phyloP scores from a whole-genome alignment of 2,113 vertebrate species.

The Choloepus hoffmanni region DNA sequence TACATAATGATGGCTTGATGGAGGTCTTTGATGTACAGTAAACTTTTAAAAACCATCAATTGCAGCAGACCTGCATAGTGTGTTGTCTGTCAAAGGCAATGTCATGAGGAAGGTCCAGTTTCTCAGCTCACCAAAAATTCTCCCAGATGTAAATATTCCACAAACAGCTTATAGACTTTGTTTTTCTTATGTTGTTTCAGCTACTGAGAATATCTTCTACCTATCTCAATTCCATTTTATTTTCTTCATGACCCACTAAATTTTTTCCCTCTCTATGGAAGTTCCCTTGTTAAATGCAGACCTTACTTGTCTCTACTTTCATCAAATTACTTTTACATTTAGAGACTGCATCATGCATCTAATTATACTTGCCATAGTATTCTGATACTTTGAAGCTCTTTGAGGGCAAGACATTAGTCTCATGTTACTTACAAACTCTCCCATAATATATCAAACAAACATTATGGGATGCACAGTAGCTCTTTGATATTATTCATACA shows the following conservation, averaged over 20 bases:
- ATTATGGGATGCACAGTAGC: neutral
- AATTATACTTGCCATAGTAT: neutral
- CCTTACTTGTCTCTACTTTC: neutral
- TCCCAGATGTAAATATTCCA: neutral
- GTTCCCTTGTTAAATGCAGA: neutral
- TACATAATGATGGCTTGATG: neutral
- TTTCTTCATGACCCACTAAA: neutral
- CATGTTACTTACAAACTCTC: neutral
- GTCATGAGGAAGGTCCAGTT: fast-evolving
- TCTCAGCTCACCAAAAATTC: neutral
- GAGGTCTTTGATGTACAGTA: neutral
- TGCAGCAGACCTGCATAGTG: neutral
- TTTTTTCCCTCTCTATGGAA: neutral
- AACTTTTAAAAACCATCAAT: neutral
- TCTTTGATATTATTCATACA: neutral
- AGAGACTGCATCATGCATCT: neutral
- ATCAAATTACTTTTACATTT: slow-evolving; percentile 10
- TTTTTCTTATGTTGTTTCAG: neutral
- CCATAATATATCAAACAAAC: neutral
- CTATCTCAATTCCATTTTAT: neutral
- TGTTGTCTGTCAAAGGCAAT: neutral
- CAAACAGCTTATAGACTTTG: neutral
- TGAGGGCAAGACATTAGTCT: neutral
- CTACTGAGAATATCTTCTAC: neutral
- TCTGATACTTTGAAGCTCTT: neutral